Evolutionary conservation across 1,140 invertebrate genomes (phyloP).

Genomic region (Himalopsyche phryganea): DNA sequence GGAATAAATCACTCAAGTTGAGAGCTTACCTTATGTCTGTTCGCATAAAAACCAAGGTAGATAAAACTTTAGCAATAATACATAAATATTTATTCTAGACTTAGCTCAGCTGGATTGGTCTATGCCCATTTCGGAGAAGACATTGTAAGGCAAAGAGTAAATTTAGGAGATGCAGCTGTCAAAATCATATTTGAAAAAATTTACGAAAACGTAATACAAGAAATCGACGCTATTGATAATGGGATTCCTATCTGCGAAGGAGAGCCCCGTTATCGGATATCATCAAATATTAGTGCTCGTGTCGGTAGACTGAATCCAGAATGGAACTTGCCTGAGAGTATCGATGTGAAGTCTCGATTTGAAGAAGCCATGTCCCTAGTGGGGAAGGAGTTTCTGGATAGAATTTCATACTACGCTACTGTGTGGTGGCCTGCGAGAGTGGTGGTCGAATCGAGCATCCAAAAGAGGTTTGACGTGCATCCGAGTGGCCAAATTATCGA

Average conservation of each 20-base stretch:
- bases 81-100: no score
- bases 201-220: slow-evolving; percentile 88
- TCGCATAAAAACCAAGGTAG: no score
- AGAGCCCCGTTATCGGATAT: slow-evolving; percentile 77
- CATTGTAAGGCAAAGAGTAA: slow-evolving; percentile 60
- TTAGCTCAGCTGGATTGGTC: slow-evolving; percentile 94
- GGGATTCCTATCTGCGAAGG: slow-evolving; percentile 76
- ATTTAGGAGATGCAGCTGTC: slow-evolving; percentile 50
- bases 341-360: slow-evolving; percentile 61
- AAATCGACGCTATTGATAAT: slow-evolving; percentile 97
- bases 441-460: slow-evolving; percentile 68
- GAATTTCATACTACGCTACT: slow-evolving; percentile 64
- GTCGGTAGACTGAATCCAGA: slow-evolving; percentile 77
- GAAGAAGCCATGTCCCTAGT: slow-evolving; percentile 75
- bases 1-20: no score
- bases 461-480: slow-evolving; percentile 62
- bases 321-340: slow-evolving; percentile 72
- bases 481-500: slow-evolving; percentile 74
- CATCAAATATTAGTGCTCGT: slow-evolving; percentile 72
- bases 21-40: no score
- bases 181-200: slow-evolving; percentile 74
- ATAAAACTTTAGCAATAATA: no score
- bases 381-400: slow-evolving; percentile 76
- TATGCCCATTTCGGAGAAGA: slow-evolving; percentile 88
- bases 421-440: slow-evolving; percentile 82